A percentile compares a stretch with the other conserved stretches of the same genome.
phyloP scores from a whole-genome alignment of 2,797 vertebrate genomes.

The Paramormyrops hopkinsi region DNA sequence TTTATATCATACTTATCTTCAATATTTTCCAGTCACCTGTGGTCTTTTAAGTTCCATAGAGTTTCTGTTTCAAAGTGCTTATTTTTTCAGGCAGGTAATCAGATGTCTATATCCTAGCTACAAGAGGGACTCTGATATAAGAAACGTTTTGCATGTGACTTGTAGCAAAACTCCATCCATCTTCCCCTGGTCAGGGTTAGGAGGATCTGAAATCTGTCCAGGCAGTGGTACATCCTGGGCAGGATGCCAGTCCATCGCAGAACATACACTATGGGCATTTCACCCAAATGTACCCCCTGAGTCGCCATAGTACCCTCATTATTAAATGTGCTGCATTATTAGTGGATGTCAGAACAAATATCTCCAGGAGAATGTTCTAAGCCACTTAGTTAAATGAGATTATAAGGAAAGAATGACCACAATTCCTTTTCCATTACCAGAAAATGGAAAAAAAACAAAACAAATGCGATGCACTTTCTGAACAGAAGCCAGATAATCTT shows the following conservation, averaged over 20 bases:
- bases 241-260: neutral
- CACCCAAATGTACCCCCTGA: neutral
- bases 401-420: neutral
- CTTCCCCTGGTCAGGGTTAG: neutral
- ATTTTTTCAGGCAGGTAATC: neutral
- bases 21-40: slow-evolving; percentile 1
- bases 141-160: neutral
- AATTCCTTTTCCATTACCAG: slow-evolving; percentile 2
- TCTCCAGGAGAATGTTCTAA: neutral
- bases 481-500: neutral
- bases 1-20: neutral
- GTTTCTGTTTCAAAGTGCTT: neutral
- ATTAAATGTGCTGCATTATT: neutral
- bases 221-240: neutral
- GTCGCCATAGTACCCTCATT: neutral
- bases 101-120: neutral
- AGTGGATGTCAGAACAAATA: neutral
- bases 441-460: neutral
- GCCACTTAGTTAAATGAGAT: neutral
- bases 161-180: neutral
- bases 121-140: neutral
- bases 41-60: neutral
- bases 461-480: neutral
- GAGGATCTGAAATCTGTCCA: neutral
- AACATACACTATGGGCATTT: neutral